A percentile compares a stretch with the other conserved stretches of the same genome.
These are phyloP conservation scores for Paratrypauchen microcephalus DNA, from an alignment of 2,797 vertebrate species.

Conservation along the genomic window DNA sequence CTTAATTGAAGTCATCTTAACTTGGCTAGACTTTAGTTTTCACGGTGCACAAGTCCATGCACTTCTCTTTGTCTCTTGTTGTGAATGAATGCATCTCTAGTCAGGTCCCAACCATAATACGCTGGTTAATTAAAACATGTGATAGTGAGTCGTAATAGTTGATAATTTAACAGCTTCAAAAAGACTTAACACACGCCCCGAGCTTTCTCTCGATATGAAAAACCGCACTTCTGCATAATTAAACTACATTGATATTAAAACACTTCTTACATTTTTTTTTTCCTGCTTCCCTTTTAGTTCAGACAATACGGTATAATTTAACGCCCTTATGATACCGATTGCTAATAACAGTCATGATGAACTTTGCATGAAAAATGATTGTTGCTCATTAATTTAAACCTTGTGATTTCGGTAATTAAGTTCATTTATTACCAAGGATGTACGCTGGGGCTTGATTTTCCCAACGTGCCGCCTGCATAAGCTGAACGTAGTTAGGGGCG, in stretches of 20 bases:
- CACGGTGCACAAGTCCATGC: slow-evolving; percentile 21
- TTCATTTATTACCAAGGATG: slow-evolving; percentile 46
- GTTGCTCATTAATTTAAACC: slow-evolving; percentile 47
- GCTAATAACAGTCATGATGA: slow-evolving; percentile 50
- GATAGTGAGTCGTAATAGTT: slow-evolving; percentile 50
- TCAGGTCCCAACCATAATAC: slow-evolving; percentile 46
- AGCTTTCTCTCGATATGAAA: not conserved
- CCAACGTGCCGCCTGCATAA: slow-evolving; percentile 11
- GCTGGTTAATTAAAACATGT: slow-evolving; percentile 61
- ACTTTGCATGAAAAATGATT: slow-evolving; percentile 36
- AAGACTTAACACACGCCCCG: slow-evolving; percentile 42
- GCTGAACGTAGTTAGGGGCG: slow-evolving; percentile 13
- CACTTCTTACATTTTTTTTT: slow-evolving; percentile 35
- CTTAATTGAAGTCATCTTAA: no score
- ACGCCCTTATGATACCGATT: slow-evolving; percentile 43
- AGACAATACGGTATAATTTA: slow-evolving; percentile 28
- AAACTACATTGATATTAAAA: slow-evolving; percentile 34
- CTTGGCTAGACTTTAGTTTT: no score
- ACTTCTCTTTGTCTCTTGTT: slow-evolving; percentile 40
- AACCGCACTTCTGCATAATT: slow-evolving; percentile 22
- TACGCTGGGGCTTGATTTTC: slow-evolving; percentile 44
- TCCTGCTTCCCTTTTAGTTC: not conserved
- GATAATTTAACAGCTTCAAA: slow-evolving; percentile 62
- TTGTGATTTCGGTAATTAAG: slow-evolving; percentile 51
- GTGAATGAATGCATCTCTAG: slow-evolving; percentile 22